Percentiles rank a stretch among this genome's conserved stretches.
These are phyloP conservation scores for Ormyrus rosae DNA, from an alignment of 2,888 invertebrate genomes.

Conservation along the genomic window DNA sequence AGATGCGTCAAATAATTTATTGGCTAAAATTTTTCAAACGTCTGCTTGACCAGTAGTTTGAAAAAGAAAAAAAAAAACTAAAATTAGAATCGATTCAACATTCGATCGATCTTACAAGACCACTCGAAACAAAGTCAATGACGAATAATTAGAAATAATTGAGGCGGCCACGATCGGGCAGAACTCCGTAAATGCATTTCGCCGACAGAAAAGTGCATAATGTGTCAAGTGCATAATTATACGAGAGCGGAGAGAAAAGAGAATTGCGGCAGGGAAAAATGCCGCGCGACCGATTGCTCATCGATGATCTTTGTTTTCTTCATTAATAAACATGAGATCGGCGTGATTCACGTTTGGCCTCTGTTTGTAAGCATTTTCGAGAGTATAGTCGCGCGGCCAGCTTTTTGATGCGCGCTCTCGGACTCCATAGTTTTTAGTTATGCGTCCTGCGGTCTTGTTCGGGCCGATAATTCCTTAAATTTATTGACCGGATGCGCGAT, in stretches of 20 bases:
- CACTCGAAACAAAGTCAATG: too few species aligned
- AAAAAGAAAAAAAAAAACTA: too few species aligned
- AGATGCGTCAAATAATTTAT: too few species aligned
- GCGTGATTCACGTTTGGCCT: slow-evolving; percentile 47
- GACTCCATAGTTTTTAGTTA: background rate
- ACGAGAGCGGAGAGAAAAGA: too few species aligned
- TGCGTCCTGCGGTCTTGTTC: background rate
- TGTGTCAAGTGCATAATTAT: slow-evolving; percentile 16
- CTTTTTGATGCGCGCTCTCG: background rate
- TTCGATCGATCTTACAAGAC: too few species aligned
- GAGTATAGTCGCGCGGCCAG: background rate
- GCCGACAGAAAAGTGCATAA: background rate
- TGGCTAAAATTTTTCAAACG: too few species aligned
- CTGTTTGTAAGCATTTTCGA: slow-evolving; percentile 45
- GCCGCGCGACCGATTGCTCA: slow-evolving; percentile 34
- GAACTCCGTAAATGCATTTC: too few species aligned
- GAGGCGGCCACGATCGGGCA: too few species aligned
- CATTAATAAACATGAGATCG: slow-evolving; percentile 54
- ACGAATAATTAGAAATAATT: slow-evolving; percentile 3
- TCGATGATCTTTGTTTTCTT: slow-evolving; percentile 56
- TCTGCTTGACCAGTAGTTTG: too few species aligned
- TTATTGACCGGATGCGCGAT: background rate
- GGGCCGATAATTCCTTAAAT: background rate
- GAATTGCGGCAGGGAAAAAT: too few species aligned
- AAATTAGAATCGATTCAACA: too few species aligned